phyloP scores from a whole-genome alignment of 2,113 vertebrate genomes.

The Ciconia maguari region DNA sequence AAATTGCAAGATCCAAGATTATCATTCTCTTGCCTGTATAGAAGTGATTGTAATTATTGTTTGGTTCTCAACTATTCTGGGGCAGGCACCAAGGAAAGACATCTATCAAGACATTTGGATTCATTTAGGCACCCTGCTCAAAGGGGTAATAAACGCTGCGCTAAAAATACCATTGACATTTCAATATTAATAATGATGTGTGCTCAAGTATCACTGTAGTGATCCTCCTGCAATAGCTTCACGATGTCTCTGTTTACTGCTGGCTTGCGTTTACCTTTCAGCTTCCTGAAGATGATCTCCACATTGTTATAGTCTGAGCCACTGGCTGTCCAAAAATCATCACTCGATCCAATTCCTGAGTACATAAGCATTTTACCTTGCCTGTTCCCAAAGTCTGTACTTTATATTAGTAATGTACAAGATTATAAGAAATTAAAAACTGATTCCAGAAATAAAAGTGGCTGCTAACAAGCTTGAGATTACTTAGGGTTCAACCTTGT shows the following conservation, averaged over 20 bases:
- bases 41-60: conserved; percentile 64
- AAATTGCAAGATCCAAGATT: conserved; percentile 57
- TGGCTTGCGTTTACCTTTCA: background rate
- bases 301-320: background rate
- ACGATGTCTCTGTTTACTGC: background rate
- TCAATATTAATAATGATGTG: conserved; percentile 48
- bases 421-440: background rate
- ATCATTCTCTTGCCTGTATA: conserved; percentile 48
- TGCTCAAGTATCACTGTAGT: conserved; percentile 16
- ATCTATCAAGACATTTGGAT: conserved; percentile 37
- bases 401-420: background rate
- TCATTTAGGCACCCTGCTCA: conserved; percentile 39
- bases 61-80: conserved; percentile 48
- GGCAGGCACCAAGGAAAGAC: conserved; percentile 25
- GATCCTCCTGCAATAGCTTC: background rate
- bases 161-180: conserved; percentile 55
- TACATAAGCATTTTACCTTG: background rate
- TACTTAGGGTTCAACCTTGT: background rate
- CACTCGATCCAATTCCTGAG: background rate
- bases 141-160: conserved; percentile 12
- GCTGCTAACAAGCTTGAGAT: background rate
- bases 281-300: background rate
- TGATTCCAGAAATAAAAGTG: background rate
- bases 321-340: background rate
- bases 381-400: background rate